phyloP scores from a whole-genome alignment of 2,113 vertebrate species.

The Callipepla squamata region DNA sequence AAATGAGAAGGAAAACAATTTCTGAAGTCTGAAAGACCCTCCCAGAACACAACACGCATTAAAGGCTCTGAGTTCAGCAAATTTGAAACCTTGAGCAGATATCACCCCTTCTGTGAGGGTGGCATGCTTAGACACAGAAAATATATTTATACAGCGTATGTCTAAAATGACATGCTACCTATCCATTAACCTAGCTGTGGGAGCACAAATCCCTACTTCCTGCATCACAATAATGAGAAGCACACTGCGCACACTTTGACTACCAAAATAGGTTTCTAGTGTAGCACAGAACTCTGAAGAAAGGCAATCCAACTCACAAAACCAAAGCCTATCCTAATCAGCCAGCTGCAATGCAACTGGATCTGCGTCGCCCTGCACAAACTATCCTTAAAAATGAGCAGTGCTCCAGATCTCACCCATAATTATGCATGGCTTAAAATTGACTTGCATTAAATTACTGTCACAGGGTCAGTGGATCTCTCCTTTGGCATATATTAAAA shows the following conservation, averaged over 20 bases:
- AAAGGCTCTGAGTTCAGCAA: not conserved
- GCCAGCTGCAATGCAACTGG: not conserved
- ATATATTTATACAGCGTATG: not conserved
- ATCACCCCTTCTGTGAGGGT: not conserved
- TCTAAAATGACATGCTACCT: not conserved
- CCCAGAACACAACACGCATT: not conserved
- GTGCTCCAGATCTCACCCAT: not conserved
- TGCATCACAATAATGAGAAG: not conserved
- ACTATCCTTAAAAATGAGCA: fast-evolving
- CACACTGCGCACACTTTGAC: fast-evolving
- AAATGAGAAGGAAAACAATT: not conserved
- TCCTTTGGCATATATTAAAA: slow-evolving; percentile 29
- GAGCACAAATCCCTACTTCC: not conserved
- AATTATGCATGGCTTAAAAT: not conserved
- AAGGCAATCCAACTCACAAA: not conserved
- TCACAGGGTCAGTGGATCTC: not conserved
- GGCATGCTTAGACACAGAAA: not conserved
- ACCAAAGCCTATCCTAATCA: not conserved
- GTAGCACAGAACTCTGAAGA: not conserved
- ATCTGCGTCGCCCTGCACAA: fast-evolving
- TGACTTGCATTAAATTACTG: slow-evolving; percentile 19
- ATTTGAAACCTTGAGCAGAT: not conserved
- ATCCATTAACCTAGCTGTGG: not conserved
- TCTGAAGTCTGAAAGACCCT: not conserved
- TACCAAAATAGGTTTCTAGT: fast-evolving